phyloP scores from a whole-genome alignment of 2,888 invertebrate species.

The Caenorhabditis sinica region DNA sequence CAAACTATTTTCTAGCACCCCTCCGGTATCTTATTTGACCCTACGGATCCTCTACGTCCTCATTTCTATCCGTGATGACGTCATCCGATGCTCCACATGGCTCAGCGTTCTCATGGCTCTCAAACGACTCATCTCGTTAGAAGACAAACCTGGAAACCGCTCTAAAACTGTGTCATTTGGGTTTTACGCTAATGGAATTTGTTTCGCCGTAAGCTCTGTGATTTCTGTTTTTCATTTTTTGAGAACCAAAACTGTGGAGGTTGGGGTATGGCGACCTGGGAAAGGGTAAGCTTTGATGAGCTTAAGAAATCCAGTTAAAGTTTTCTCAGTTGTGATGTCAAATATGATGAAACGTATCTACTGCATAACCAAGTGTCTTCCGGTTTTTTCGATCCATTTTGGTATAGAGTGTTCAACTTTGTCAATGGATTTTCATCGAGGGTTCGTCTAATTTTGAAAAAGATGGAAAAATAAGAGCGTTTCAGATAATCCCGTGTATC shows the following conservation, averaged over 20 bases:
- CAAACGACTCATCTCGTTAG: not conserved
- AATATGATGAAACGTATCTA: not conserved
- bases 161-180: not conserved
- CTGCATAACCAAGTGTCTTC: not conserved
- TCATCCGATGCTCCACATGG: slow-evolving; percentile 23
- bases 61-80: not conserved
- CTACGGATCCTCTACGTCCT: not conserved
- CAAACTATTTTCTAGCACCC: slow-evolving; percentile 1
- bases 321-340: not conserved
- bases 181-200: not conserved
- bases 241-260: not conserved
- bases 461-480: not conserved
- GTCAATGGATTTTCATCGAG: not conserved
- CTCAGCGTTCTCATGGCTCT: not conserved
- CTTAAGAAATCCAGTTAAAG: no score
- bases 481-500: slow-evolving; percentile 17
- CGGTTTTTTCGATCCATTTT: not conserved
- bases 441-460: not conserved
- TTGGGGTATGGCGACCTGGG: not conserved
- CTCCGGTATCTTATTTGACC: not conserved
- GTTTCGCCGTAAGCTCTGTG: not conserved
- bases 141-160: not conserved
- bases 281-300: no score
- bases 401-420: not conserved
- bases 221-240: not conserved